phyloP scores from a whole-genome alignment of 2,888 invertebrate species.

The Agriopis aurantiaria region DNA sequence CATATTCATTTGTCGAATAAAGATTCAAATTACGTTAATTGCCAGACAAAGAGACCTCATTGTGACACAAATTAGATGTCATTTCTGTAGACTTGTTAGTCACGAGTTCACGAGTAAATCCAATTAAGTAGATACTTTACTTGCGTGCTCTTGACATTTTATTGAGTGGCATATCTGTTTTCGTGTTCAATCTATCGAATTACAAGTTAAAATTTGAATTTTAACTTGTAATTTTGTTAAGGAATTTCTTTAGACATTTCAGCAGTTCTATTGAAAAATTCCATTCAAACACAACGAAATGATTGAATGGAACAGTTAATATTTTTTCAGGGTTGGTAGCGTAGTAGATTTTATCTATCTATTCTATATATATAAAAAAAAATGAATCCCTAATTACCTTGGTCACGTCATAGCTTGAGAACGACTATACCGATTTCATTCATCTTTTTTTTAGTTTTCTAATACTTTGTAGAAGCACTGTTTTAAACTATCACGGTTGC shows the following conservation, averaged over 20 bases:
- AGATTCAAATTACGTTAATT: slow-evolving; percentile 37
- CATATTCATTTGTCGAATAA: slow-evolving; percentile 26
- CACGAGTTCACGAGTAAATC: slow-evolving; percentile 20
- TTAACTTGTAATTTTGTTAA: neutral
- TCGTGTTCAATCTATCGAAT: slow-evolving; percentile 10
- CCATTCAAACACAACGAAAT: too few species aligned
- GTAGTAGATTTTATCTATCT: too few species aligned
- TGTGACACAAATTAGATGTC: slow-evolving; percentile 31
- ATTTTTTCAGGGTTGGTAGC: too few species aligned
- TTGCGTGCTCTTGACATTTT: slow-evolving; percentile 26
- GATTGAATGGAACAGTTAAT: too few species aligned
- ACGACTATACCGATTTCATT: too few species aligned
- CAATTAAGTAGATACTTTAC: slow-evolving; percentile 16
- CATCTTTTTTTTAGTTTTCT: too few species aligned
- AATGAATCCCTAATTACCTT: too few species aligned
- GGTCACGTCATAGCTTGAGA: too few species aligned
- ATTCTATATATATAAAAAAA: too few species aligned
- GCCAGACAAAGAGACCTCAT: slow-evolving; percentile 41
- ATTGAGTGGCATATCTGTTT: slow-evolving; percentile 28
- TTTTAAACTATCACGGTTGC: too few species aligned
- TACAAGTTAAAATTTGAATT: neutral
- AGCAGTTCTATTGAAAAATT: neutral
- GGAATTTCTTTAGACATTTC: neutral
- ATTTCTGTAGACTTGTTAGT: slow-evolving; percentile 26
- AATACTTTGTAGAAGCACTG: too few species aligned